Evolutionary conservation across 2,888 invertebrate genomes (phyloP).

Genomic region (Tenodera sinensis): DNA sequence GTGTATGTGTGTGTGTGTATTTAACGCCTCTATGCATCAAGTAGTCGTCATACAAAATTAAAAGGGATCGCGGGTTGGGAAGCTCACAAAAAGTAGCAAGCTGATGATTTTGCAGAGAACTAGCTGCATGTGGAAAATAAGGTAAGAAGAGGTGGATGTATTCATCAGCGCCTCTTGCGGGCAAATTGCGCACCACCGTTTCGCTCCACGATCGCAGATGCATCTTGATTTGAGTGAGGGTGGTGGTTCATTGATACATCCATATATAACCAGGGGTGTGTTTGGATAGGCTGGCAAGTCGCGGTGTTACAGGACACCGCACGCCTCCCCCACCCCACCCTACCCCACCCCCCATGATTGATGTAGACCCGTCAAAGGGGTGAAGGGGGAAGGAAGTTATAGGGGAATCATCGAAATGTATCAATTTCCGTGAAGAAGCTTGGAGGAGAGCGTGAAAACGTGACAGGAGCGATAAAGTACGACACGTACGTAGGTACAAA

Average conservation of each 20-base stretch:
- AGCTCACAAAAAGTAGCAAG: no score
- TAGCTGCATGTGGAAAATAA: no score
- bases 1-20: no score
- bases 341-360: background rate
- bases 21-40: no score
- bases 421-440: slow-evolving; percentile 20
- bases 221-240: background rate
- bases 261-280: background rate
- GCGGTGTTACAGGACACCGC: background rate
- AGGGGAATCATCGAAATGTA: slow-evolving; percentile 26
- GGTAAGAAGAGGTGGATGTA: no score
- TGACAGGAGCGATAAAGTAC: background rate
- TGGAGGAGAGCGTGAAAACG: background rate
- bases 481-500: no score
- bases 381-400: slow-evolving; percentile 16
- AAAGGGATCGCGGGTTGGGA: no score
- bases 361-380: slow-evolving; percentile 1
- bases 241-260: background rate
- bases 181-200: background rate
- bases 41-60: no score
- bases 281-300: background rate
- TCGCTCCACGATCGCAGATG: no score
- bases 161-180: background rate
- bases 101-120: no score
- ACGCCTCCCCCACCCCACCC: background rate